These are phyloP conservation scores for Pocillopora verrucosa DNA, from an alignment of 64 coral and sea anemone species.

Conservation along the genomic window DNA sequence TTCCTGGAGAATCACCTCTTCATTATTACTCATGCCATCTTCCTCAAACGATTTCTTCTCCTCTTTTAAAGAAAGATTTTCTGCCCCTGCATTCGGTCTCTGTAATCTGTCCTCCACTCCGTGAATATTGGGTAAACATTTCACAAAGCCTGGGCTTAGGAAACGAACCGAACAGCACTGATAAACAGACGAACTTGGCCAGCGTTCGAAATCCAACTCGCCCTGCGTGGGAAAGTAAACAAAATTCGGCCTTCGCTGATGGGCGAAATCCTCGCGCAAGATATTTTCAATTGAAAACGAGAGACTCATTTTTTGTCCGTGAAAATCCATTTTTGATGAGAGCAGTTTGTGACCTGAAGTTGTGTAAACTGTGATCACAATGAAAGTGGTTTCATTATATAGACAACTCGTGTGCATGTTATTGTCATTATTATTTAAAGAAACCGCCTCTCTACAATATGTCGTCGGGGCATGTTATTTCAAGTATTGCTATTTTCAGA, in stretches of 20 bases:
- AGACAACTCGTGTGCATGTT: not conserved
- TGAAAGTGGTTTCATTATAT: not conserved
- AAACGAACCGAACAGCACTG: conserved; percentile 18
- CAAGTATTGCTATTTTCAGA: not conserved
- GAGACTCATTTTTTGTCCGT: conserved; percentile 1
- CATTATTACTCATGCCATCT: not conserved
- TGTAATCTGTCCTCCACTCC: not conserved
- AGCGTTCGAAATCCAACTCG: not conserved
- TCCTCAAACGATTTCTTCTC: not conserved
- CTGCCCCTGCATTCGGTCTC: not conserved
- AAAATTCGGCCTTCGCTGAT: not conserved
- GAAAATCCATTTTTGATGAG: not conserved
- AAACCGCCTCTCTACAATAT: not conserved
- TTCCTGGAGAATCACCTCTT: not conserved
- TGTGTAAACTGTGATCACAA: not conserved
- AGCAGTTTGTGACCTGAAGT: not conserved
- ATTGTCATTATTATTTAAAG: conserved; percentile 26
- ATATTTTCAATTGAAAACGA: conserved; percentile 44
- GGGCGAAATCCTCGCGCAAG: conserved; percentile 23
- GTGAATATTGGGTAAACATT: not conserved
- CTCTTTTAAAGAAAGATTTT: not conserved
- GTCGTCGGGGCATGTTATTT: not conserved
- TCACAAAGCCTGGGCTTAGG: not conserved
- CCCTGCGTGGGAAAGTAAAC: not conserved
- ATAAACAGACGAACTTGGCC: not conserved